Base-by-base conservation (phyloP, 2,113 vertebrate genomes). In the Leptobrachium leishanense region DNA sequence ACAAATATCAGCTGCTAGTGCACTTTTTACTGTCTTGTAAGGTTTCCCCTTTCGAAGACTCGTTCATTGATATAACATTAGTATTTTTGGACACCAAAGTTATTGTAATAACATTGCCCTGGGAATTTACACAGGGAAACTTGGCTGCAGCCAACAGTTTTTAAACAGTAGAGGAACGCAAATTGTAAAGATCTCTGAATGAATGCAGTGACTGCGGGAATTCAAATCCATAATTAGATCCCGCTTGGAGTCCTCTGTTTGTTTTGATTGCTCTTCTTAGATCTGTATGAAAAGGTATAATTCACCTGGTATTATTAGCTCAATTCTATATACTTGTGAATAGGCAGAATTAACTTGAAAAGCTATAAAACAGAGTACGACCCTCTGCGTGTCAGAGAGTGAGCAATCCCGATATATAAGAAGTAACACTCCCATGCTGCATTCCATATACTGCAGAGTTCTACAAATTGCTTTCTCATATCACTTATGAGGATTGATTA, bases 261-360 rank as follows among this genome's bases (percentile, higher is more conserved):
- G 69, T 55, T 53, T 72, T 72, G 44, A 70, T 70, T 70, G 6
- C 43, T 31, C 1, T 43, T 0, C 15, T 43, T 50, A n/a, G 69
- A 72, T 55, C 20, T 12, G 69, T 20, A 72, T 54, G 50, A 41
- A 72, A 72, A 72, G 69, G 50, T 54, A 54, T 41, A 72, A 72
- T 72, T 72, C 50, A 72, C 50, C 50, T 39, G 69, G 53, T 72
- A 72, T 72, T 72, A 40, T 53, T 72, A 72, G 69, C 66, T 43
- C 3, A 42, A 10, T 2, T 43, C 41, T 15, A 68, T 11, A 41
- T 68, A 40, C 66, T 68, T 4, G 40, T 11, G 40, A 2, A 7
- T 41, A 43, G 40, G 66, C 39, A 43, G 1, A 68, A 2, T 68
- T 9, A 39, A 39, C 63, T 5, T 39, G 15, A 65, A 7, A 65